phyloP scores from a whole-genome alignment of 2,113 vertebrate species.

The Lepus europaeus region DNA sequence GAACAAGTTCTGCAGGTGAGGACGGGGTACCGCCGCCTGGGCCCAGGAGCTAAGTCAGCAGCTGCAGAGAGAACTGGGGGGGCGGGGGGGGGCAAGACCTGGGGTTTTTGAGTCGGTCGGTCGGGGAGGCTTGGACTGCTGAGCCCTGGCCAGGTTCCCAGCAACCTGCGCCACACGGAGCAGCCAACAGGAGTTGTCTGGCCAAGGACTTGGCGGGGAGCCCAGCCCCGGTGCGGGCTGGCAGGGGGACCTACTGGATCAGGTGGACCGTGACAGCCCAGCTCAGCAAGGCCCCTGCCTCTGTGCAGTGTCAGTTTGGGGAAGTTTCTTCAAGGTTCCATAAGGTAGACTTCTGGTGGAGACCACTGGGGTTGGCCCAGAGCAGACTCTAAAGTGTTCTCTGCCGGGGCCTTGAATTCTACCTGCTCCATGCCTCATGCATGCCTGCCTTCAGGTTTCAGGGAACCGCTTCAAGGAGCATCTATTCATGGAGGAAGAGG shows the following conservation, averaged over 20 bases:
- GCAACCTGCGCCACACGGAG: neutral
- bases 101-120: neutral
- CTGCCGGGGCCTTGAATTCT: neutral
- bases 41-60: constrained; percentile 19
- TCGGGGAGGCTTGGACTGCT: neutral
- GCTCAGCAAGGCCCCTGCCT: neutral
- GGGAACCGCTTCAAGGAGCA: neutral
- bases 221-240: neutral
- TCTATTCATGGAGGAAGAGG: neutral
- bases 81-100: neutral
- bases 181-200: neutral
- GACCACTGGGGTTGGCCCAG: neutral
- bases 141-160: neutral
- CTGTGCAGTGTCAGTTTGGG: neutral
- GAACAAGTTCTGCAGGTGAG: constrained; percentile 75
- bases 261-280: constrained; percentile 55
- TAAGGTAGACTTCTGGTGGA: constrained; percentile 10
- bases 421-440: neutral
- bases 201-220: constrained; percentile 40
- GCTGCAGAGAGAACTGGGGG: neutral
- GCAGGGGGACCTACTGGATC: constrained; percentile 26
- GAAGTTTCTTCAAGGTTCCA: constrained; percentile 67
- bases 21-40: neutral
- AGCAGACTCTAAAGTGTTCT: neutral
- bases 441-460: neutral